These are phyloP conservation scores for Drosophila sp. DNA, from an alignment of 1,140 invertebrate genomes.

Conservation along the genomic window DNA sequence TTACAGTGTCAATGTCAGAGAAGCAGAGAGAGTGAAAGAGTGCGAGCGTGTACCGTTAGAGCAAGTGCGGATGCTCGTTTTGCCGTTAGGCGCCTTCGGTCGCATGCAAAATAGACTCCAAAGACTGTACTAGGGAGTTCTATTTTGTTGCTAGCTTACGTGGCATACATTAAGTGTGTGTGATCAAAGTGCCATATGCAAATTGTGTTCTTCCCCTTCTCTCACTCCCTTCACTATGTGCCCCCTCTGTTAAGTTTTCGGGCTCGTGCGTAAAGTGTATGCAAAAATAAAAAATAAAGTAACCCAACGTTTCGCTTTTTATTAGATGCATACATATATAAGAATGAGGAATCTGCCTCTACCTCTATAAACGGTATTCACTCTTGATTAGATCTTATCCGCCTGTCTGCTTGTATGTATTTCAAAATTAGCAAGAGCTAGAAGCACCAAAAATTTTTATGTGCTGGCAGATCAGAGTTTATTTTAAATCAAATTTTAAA, in stretches of 20 bases:
- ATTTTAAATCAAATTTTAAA: too few relatives aligned
- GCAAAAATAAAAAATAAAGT: slow-evolving; percentile 33
- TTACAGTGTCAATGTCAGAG: slow-evolving; percentile 62
- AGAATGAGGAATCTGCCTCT: too few relatives aligned
- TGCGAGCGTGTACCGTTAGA: slow-evolving; percentile 54
- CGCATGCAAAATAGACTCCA: slow-evolving; percentile 44
- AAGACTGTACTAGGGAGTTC: slow-evolving; percentile 39
- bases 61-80: slow-evolving; percentile 69
- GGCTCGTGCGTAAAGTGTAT: slow-evolving; percentile 43
- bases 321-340: neutral
- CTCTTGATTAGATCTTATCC: too few relatives aligned
- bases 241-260: neutral
- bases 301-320: slow-evolving; percentile 45
- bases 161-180: slow-evolving; percentile 76
- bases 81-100: slow-evolving; percentile 59
- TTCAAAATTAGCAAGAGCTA: too few relatives aligned
- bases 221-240: neutral
- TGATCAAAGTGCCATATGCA: slow-evolving; percentile 74
- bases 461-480: too few relatives aligned
- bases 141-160: slow-evolving; percentile 53
- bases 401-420: too few relatives aligned
- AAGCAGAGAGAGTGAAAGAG: slow-evolving; percentile 20
- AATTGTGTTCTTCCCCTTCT: slow-evolving; percentile 29
- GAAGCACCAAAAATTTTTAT: too few relatives aligned
- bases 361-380: too few relatives aligned